Conservation (phyloP, 2,888 invertebrate genomes). For the Diadromus collaris region DNA sequence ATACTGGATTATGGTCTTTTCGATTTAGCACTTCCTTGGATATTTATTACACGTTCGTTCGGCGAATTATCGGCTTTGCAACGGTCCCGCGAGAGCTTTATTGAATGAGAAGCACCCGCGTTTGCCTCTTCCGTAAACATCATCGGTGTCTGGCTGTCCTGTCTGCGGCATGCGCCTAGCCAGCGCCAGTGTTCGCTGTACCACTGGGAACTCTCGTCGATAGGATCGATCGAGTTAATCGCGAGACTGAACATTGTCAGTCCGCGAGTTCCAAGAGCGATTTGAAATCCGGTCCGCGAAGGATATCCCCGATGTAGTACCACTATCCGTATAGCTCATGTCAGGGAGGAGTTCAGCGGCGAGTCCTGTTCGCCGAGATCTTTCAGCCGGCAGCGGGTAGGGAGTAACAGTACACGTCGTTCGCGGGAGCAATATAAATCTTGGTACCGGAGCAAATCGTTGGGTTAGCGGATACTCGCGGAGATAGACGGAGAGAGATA, state of each 20-base stretch:
- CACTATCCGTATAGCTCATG: conserved; percentile 24
- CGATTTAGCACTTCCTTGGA: conserved; percentile 28
- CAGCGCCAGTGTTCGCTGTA: background rate
- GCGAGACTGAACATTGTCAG: conserved; percentile 41
- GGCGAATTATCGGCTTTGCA: conserved; percentile 33
- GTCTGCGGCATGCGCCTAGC: background rate
- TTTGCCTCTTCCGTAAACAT: conserved; percentile 12
- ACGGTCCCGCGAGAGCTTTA: conserved; percentile 10
- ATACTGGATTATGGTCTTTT: conserved; percentile 45
- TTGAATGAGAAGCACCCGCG: conserved; percentile 18
- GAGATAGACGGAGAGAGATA: conserved; percentile 29
- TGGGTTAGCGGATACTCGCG: conserved; percentile 43
- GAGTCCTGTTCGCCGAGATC: conserved; percentile 53
- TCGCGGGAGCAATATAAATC: conserved; percentile 68
- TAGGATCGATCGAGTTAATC: conserved; percentile 41
- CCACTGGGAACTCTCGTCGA: conserved; percentile 20
- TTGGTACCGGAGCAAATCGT: conserved; percentile 64
- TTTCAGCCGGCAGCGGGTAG: conserved; percentile 63
- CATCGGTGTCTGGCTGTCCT: background rate
- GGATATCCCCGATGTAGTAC: conserved; percentile 12
- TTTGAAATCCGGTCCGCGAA: conserved; percentile 44
- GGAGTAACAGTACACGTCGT: conserved; percentile 75
- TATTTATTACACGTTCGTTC: conserved; percentile 31
- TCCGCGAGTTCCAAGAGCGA: conserved; percentile 24
- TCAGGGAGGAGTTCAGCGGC: conserved; percentile 43